Base-by-base conservation (phyloP, 1,140 invertebrate genomes). In the Brachionus rotundiformis region DNA sequence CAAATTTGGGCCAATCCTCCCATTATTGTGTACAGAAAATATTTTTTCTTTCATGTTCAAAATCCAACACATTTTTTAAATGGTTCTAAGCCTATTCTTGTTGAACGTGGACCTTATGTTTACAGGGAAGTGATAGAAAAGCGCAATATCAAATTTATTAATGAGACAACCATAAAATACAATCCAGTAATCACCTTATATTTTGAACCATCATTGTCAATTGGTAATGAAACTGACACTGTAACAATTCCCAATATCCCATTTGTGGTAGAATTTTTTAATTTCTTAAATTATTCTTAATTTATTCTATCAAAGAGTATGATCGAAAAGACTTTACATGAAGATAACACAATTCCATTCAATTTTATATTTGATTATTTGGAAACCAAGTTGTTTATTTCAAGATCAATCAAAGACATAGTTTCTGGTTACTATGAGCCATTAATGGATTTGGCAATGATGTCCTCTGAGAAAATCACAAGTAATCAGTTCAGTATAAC, bases 61-160 rank as follows among this genome's bases (percentile, higher is more conserved):
- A 79, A 79, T 39, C 5, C 44, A 10, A 31, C 27, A 33, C 44
- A 79, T 10, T 16, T 79, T 16, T 11, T 59, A 10, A 2, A 79
- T 19, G 75, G 75, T 25, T 5, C 41, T 1, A 79, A 79, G 23
- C 75, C 75, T 39, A 8, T 16, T 7, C n/a, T 79, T 6, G 5
- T 54, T 19, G 39, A 79, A 61, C 41, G 44, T 33, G 75, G 75
- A 31, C 75, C 75, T 31, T 79, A 47, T 61, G 41, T 47, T 54
- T 79, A 79, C 23, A 6, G 39, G 7, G 41, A 79, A 61, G 16
- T 25, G 10, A 3, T 19, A 36, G 71, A 75, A 75, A 79, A 79
- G 36, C 23, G 19, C 16, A 25, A 54, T 61, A 25, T 79, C 10
- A 7, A 27, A 33, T 79, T 79, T 23, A 31, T 47, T 10, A 23